Base-by-base conservation (phyloP, 2,888 invertebrate species). In the Hydrotaea diabolus region DNA sequence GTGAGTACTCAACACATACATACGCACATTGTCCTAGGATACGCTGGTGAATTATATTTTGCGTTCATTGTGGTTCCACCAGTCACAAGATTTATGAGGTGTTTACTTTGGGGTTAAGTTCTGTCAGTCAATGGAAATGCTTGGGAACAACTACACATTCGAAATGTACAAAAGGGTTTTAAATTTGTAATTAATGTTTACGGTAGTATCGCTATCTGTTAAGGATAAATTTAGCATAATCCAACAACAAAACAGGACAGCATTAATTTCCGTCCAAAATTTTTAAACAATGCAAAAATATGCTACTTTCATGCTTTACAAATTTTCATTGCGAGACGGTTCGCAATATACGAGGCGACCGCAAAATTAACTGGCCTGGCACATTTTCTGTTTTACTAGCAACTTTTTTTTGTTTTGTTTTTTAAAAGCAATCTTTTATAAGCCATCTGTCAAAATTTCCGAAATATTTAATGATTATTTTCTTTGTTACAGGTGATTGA, bases 41-140 rank as follows among this genome's bases (percentile, higher is more conserved):
- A 21, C 55, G 46, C 15, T 23, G 57, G 21, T 72, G 7, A 57
- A 73, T 59, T 69, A 69, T 23, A 23, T 4, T 23, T 46, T 69
- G 21, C 69, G 21, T 39, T 13, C 31, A 7, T 43, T 46, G 69
- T 43, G 43, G 69, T 46, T 43, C 19, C 39, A 57, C 19, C 5
- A 59, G 0, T 36, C 57, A 43, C 19, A 46, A 59, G 59, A 74
- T 74, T 74, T 74, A 74, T 74, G 74, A 59, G 74, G n/a, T 74
- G 46, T 49, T 74, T 74, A 74, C 43, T 19, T 62, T 74, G 46
- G 59, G 74, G 62, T 74, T 74, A 59, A 74, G n/a, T 73, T 57
- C 66, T 39, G 46, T 23, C 43, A 69, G 15, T 69, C 69, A 31
- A 31, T 62, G 62, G n/a, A 62, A 39, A 62, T n/a, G 62, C 1